A percentile compares a stretch with the other conserved stretches of the same genome.
These are phyloP conservation scores for Onychomys torridus DNA, from an alignment of 2,797 vertebrate species.

Conservation along the genomic window DNA sequence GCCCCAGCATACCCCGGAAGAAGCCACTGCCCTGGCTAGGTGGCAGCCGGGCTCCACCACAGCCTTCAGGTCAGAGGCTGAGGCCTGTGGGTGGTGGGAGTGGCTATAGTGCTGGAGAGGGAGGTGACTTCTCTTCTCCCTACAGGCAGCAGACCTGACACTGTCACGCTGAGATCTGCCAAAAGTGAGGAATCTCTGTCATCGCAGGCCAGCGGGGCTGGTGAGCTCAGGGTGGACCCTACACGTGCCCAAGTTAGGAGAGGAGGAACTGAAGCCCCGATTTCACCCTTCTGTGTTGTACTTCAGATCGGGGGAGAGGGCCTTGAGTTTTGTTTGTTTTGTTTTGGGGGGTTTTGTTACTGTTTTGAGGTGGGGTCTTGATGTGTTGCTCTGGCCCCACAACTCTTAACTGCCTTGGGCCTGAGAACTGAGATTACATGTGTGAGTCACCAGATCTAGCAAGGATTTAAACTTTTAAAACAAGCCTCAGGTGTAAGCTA, in stretches of 20 bases:
- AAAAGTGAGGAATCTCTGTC: conserved; percentile 92
- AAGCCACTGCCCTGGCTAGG: conserved; percentile 85
- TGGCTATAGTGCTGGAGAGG: not conserved
- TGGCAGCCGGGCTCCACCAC: conserved; percentile 35
- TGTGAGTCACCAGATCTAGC: not conserved
- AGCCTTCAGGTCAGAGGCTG: conserved; percentile 59
- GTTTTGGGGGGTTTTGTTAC: not conserved
- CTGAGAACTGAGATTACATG: not conserved
- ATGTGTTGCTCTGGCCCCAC: not conserved
- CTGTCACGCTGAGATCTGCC: conserved; percentile 89
- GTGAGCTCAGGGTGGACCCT: conserved; percentile 76
- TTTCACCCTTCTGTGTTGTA: not conserved
- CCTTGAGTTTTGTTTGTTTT: not conserved
- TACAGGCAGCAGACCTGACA: conserved; percentile 87
- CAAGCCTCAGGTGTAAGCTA: not conserved
- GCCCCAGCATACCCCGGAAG: conserved; percentile 85
- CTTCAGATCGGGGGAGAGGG: not conserved
- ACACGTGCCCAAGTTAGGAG: not conserved
- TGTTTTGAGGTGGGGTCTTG: not conserved
- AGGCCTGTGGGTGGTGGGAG: not conserved
- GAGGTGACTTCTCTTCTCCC: not conserved
- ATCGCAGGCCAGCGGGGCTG: conserved; percentile 90
- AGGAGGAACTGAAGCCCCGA: not conserved
- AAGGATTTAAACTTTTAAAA: not conserved
- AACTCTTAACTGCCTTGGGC: not conserved